Percentiles rank a stretch among this genome's conserved stretches.
Evolutionary conservation across 1,140 invertebrate genomes (phyloP).

Genomic region (Archivesica marissinica): DNA sequence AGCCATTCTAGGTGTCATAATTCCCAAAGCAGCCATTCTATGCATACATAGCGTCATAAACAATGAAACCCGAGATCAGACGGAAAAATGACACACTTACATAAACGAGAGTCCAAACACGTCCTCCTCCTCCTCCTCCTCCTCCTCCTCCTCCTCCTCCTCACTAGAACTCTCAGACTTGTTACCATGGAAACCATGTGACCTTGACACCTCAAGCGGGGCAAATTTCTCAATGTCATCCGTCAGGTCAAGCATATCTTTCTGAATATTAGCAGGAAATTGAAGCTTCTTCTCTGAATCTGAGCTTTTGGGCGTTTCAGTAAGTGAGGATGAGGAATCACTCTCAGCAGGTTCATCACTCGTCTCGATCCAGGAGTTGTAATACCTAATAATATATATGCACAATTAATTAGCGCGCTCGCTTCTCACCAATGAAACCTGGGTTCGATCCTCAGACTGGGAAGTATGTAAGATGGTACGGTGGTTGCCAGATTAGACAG

Average conservation of each 20-base stretch:
- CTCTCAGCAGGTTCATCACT: conserved; percentile 78
- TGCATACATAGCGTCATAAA: too few relatives aligned
- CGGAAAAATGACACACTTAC: too few relatives aligned
- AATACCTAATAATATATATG: conserved; percentile 87
- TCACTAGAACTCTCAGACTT: conserved; percentile 83
- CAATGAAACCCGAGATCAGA: too few relatives aligned
- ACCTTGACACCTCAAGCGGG: conserved; percentile 79
- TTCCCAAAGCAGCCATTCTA: too few relatives aligned
- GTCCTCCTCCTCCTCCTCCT: too few relatives aligned
- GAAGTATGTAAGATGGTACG: too few relatives aligned
- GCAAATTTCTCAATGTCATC: conserved; percentile 76
- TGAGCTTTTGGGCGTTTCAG: conserved; percentile 60
- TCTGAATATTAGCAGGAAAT: conserved; percentile 31
- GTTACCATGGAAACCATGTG: conserved; percentile 56
- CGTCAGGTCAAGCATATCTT: conserved; percentile 73
- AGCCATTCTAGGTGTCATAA: too few relatives aligned
- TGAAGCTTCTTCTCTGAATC: conserved; percentile 50
- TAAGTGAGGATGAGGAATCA: conserved; percentile 71
- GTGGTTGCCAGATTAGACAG: too few relatives aligned
- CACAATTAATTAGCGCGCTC: too few relatives aligned
- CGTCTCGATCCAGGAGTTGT: conserved; percentile 98
- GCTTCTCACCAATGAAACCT: too few relatives aligned
- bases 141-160: conserved; percentile 80
- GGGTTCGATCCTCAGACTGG: too few relatives aligned
- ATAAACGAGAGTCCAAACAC: too few relatives aligned